Base-by-base conservation (phyloP, 2,888 invertebrate genomes). In the Campoletis raptor region DNA sequence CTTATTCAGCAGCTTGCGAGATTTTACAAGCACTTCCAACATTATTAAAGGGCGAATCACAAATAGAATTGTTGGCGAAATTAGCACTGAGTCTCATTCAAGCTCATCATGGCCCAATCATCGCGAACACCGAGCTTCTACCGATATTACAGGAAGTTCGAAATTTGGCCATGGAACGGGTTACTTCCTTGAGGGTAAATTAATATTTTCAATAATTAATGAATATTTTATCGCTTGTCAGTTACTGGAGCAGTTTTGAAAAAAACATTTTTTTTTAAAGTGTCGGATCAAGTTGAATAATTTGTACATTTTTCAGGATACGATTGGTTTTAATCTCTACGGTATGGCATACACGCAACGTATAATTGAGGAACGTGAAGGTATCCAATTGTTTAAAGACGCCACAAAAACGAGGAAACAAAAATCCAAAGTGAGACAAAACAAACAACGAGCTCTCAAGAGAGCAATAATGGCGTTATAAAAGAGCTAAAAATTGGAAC, bases 291-390 rank as follows among this genome's bases (percentile, higher is more conserved):
- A 7, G 30, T 12, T 30, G 42, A 74, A 45, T 88, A 52, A 69
- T 84, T 66, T 12, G 21, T 67, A 1, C 15, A 8, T 64, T 88
- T 92, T 96, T 21, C 95, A 98, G 96, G 98, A 98, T 93, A 95
- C 96, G 91, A 96, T 98, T 70, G 99, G 98, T 6, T 97, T 96
- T 93, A 99, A 99, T 95, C 94, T 97, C 88, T 97, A 98, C 93
- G 98, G 97, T 0, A 95, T 99, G 91, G 96, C 96, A 85, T 96
- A 97, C 94, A 92, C 98, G 76, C 97, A 97, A 91, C 96, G 96
- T 79, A 96, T 97, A 88, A 95, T 97, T 15, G 98, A 98, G 94
- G 96, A 96, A 88, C 95, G 96, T 1, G 96, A 97, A 89, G 96
- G 97, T 77, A 96, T 98, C 37, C 96, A 96, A 90, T 94, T 98